These are phyloP conservation scores for Liolophura sinensis DNA, from an alignment of 1,140 invertebrate species.

Conservation along the genomic window DNA sequence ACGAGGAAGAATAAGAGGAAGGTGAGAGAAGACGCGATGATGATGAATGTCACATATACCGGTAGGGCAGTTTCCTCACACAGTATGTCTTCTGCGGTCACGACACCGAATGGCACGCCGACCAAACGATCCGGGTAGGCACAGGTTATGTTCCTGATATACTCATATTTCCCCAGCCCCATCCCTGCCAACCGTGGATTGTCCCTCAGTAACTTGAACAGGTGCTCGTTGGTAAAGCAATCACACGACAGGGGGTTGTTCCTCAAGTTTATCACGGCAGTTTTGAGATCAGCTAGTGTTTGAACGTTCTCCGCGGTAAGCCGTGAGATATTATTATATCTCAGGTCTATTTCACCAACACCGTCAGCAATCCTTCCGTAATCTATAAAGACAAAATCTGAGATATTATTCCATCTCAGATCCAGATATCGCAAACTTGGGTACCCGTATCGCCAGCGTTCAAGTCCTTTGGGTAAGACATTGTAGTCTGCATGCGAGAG, in stretches of 20 bases:
- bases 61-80: conserved; percentile 14
- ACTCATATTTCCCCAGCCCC: conserved; percentile 17
- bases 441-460: conserved; percentile 26
- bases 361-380: conserved; percentile 3
- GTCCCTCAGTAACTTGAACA: too few species aligned
- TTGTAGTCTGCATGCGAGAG: conserved; percentile 19
- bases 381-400: conserved; percentile 7
- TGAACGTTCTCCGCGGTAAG: conserved; percentile 20
- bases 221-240: conserved; percentile 7
- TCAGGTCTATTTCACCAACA: conserved; percentile 21
- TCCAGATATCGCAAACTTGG: conserved; percentile 31
- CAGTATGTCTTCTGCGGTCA: conserved; percentile 12
- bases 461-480: conserved; percentile 16
- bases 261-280: conserved; percentile 25
- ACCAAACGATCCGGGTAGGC: conserved; percentile 13
- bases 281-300: conserved; percentile 12
- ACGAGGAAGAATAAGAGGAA: conserved; percentile 23
- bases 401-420: conserved; percentile 28
- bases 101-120: conserved; percentile 16
- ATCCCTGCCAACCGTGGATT: too few species aligned
- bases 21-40: conserved; percentile 21
- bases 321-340: conserved; percentile 28
- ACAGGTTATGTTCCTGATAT: conserved; percentile 26
- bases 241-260: conserved; percentile 32
- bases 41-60: conserved; percentile 13